Conservation (phyloP, 1,140 invertebrate genomes). For the Dendrolimus punctatus region DNA sequence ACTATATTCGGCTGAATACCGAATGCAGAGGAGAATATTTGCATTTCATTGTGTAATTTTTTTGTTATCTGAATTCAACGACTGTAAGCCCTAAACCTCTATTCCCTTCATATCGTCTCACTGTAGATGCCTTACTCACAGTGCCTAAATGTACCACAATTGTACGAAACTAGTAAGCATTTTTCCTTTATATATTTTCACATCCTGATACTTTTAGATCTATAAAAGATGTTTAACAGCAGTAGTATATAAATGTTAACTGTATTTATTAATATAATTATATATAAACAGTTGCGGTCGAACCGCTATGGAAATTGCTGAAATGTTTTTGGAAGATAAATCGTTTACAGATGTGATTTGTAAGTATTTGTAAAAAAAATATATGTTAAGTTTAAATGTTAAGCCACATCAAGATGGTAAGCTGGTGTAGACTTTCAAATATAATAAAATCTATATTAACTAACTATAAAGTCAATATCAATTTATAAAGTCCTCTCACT, state of each 20-base stretch:
- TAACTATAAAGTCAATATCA: too few relatives aligned
- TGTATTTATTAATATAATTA: slow-evolving; percentile 5
- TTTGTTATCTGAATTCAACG: too few relatives aligned
- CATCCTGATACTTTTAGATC: slow-evolving; percentile 45
- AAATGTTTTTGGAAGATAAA: too few relatives aligned
- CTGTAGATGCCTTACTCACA: slow-evolving; percentile 73
- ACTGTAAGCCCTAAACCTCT: too few relatives aligned
- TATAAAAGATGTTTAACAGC: slow-evolving; percentile 30
- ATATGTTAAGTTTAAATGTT: background rate
- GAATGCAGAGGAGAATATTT: too few relatives aligned
- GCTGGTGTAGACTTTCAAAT: too few relatives aligned
- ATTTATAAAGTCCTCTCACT: too few relatives aligned
- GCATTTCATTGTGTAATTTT: too few relatives aligned
- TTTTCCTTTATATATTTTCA: slow-evolving; percentile 54
- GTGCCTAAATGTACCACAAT: slow-evolving; percentile 72
- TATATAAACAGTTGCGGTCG: background rate
- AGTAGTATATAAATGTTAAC: slow-evolving; percentile 12
- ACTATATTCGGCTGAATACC: too few relatives aligned
- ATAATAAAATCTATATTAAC: too few relatives aligned
- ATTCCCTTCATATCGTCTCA: slow-evolving; percentile 55
- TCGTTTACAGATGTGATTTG: slow-evolving; percentile 4
- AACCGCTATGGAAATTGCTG: too few relatives aligned
- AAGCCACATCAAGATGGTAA: too few relatives aligned
- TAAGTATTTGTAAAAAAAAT: slow-evolving; percentile 5
- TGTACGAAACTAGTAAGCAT: slow-evolving; percentile 65